Conservation (phyloP, 2,888 invertebrate genomes). For the Mesochorus sp. region DNA sequence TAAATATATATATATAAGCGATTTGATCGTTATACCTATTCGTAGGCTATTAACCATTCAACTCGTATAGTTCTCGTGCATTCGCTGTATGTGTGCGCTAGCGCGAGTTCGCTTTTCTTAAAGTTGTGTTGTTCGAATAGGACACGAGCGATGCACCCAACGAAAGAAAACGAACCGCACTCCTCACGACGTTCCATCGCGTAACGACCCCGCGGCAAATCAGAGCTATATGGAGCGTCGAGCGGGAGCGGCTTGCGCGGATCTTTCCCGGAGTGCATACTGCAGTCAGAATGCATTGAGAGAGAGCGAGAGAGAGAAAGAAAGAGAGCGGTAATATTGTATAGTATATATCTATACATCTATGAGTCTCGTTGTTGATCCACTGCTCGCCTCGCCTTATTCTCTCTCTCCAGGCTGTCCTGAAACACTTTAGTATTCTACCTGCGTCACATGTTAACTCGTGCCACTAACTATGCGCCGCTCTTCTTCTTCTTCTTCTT, state of each 20-base stretch:
- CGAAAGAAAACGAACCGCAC: conserved; percentile 58
- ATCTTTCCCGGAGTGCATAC: conserved; percentile 46
- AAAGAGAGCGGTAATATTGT: conserved; percentile 49
- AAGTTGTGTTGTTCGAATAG: conserved; percentile 12
- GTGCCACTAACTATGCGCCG: conserved; percentile 76
- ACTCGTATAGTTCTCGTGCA: conserved; percentile 30
- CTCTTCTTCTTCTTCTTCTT: conserved; percentile 62
- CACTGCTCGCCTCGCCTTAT: conserved; percentile 55
- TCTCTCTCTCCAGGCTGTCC: conserved; percentile 42
- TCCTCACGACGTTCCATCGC: conserved; percentile 53
- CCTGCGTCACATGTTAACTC: conserved; percentile 79
- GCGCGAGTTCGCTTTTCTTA: conserved; percentile 30
- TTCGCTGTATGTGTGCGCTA: conserved; percentile 3
- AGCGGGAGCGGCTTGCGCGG: conserved; percentile 53
- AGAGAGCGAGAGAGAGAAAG: too few species aligned
- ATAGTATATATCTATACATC: conserved; percentile 6
- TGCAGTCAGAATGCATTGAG: conserved; percentile 49
- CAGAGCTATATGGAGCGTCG: conserved; percentile 53
- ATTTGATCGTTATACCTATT: conserved; percentile 59
- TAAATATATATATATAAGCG: neutral
- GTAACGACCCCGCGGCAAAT: conserved; percentile 61
- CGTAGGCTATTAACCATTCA: conserved; percentile 57
- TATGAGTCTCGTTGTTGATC: conserved; percentile 58
- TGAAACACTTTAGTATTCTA: conserved; percentile 76
- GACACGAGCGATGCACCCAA: conserved; percentile 33